Percentiles rank a stretch among this genome's conserved stretches.
Evolutionary conservation across 2,797 vertebrate genomes (phyloP).

Genomic region (Heteromormyrus szaboi): DNA sequence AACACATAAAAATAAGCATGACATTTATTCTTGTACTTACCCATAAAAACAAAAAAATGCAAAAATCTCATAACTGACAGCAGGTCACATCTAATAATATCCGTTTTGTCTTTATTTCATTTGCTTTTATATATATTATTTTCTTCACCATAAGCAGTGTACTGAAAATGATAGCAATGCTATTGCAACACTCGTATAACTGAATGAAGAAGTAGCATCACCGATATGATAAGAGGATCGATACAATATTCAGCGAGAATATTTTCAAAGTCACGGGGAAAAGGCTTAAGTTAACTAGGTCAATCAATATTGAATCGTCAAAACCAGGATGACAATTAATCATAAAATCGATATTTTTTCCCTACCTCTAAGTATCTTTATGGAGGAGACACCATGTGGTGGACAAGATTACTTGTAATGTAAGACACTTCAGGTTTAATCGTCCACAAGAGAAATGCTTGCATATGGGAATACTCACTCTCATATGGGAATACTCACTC

Average conservation of each 20-base stretch:
- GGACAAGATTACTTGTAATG: neutral
- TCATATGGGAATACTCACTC: conserved; percentile 28
- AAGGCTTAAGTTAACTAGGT: neutral
- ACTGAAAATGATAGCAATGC: neutral
- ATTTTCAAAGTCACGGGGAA: neutral
- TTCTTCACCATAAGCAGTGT: neutral
- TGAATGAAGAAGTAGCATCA: neutral
- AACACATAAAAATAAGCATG: neutral
- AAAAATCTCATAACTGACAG: neutral
- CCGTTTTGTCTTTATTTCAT: neutral
- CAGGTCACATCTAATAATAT: neutral
- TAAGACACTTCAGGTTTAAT: neutral
- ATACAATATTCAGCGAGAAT: neutral
- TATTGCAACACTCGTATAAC: neutral
- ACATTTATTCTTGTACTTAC: neutral
- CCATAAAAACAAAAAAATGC: neutral
- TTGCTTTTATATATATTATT: neutral
- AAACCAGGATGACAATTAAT: neutral
- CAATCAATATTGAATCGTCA: neutral
- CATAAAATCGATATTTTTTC: neutral
- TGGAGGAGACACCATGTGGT: neutral
- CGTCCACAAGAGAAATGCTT: neutral
- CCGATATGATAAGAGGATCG: neutral
- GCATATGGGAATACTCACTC: conserved; percentile 50
- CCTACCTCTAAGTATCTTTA: neutral